These are phyloP conservation scores for Euglossa dilemma DNA, from an alignment of 1,140 invertebrate genomes.

Conservation along the genomic window DNA sequence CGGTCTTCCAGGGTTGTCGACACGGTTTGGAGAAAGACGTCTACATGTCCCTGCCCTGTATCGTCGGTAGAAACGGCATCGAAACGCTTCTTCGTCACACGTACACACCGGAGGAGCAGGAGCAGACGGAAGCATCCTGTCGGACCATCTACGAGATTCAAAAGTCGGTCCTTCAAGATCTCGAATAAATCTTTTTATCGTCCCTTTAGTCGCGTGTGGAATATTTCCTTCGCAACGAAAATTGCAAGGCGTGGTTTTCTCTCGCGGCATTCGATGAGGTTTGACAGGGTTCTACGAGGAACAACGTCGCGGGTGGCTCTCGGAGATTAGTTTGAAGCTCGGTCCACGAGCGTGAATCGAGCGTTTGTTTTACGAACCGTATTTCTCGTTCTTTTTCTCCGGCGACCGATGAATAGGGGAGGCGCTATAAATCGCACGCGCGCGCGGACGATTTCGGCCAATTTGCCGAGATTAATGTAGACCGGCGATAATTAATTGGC, in stretches of 20 bases:
- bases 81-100: constrained; percentile 83
- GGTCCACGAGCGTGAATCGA: not conserved
- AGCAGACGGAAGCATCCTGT: constrained; percentile 81
- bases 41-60: constrained; percentile 85
- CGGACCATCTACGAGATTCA: constrained; percentile 80
- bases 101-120: constrained; percentile 82
- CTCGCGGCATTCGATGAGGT: no score
- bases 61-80: constrained; percentile 84
- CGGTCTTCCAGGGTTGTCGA: constrained; percentile 73
- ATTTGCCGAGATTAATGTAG: constrained; percentile 67
- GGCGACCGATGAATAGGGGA: constrained; percentile 14
- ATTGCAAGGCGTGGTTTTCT: no score
- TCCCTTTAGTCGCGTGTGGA: no score
- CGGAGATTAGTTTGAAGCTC: not conserved
- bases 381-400: constrained; percentile 14
- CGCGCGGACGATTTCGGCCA: constrained; percentile 50
- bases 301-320: no score
- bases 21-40: constrained; percentile 85
- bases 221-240: no score
- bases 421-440: constrained; percentile 53
- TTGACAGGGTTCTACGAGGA: no score
- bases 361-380: constrained; percentile 43
- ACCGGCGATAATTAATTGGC: constrained; percentile 61
- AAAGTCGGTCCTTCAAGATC: constrained; percentile 65
- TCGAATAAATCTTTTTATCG: constrained; percentile 37